Conservation (phyloP, 2,888 invertebrate species). For the Nysson spinosus region DNA sequence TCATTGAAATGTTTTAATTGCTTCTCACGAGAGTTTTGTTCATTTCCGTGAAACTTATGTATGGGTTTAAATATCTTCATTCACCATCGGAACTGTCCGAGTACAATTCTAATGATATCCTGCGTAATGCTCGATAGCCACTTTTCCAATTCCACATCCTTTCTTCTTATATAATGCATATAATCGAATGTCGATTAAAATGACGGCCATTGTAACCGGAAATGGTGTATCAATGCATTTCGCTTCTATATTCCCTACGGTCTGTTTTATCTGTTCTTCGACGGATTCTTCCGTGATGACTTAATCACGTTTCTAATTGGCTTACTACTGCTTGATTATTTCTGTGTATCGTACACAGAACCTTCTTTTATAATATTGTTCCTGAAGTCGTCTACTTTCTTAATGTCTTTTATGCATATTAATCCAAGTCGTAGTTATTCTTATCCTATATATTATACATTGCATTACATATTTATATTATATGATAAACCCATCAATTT, state of each 20-base stretch:
- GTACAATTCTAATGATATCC: slow-evolving; percentile 2
- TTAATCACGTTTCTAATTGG: slow-evolving; percentile 54
- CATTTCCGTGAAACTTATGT: slow-evolving; percentile 2
- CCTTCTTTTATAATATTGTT: too few relatives aligned
- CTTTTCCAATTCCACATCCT: neutral
- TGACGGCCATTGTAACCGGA: neutral
- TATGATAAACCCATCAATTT: too few relatives aligned
- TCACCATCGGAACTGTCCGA: neutral
- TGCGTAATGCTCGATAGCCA: neutral
- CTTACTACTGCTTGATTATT: slow-evolving; percentile 54
- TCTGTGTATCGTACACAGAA: too few relatives aligned
- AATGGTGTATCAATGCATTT: slow-evolving; percentile 16
- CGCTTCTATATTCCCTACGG: slow-evolving; percentile 1
- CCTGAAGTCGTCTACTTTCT: too few relatives aligned
- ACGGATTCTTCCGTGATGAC: slow-evolving; percentile 32
- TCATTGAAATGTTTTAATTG: slow-evolving; percentile 44
- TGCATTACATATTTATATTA: too few relatives aligned
- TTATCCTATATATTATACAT: too few relatives aligned
- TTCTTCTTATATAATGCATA: neutral
- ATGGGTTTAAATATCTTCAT: slow-evolving; percentile 1
- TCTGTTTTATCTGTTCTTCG: slow-evolving; percentile 24
- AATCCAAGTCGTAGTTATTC: too few relatives aligned
- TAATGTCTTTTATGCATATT: too few relatives aligned
- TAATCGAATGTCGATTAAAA: neutral
- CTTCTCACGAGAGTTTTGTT: slow-evolving; percentile 10